These are phyloP conservation scores for Vicugna pacos DNA, from an alignment of 2,113 vertebrate species.

Conservation along the genomic window DNA sequence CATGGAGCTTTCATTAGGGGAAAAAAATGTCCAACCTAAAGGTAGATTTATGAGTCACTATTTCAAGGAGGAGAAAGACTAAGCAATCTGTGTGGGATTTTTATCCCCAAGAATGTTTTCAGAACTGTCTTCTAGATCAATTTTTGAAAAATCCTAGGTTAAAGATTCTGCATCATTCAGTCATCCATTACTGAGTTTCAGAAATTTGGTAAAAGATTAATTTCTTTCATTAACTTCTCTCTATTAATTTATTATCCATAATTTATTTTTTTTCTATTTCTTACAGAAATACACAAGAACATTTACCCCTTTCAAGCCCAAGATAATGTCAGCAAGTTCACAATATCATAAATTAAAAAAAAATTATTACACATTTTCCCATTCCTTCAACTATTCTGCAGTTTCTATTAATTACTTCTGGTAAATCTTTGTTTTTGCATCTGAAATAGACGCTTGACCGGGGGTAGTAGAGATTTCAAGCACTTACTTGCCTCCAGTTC, in stretches of 20 bases:
- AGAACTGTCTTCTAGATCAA: not conserved
- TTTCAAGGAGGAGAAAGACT: not conserved
- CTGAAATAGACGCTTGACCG: not conserved
- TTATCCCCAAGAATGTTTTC: not conserved
- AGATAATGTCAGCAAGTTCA: not conserved
- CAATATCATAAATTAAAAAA: not conserved
- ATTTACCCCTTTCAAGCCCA: not conserved
- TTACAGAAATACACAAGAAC: not conserved
- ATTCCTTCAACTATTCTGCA: not conserved
- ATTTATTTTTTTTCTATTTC: not conserved
- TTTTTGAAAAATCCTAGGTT: not conserved
- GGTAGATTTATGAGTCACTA: not conserved
- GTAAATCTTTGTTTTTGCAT: not conserved
- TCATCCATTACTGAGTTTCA: not conserved
- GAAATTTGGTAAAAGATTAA: not conserved
- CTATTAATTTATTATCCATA: not conserved
- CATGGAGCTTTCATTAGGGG: not conserved
- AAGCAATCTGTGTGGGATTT: not conserved
- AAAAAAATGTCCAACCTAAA: not conserved
- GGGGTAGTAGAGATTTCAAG: not conserved
- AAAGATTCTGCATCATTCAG: not conserved
- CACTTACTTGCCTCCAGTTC: not conserved
- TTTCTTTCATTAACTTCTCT: not conserved
- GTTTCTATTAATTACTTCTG: not conserved
- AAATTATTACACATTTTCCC: not conserved